phyloP scores from a whole-genome alignment of 37 sponge, comb jelly and placozoan genomes.

The Dysidea cf. avara region DNA sequence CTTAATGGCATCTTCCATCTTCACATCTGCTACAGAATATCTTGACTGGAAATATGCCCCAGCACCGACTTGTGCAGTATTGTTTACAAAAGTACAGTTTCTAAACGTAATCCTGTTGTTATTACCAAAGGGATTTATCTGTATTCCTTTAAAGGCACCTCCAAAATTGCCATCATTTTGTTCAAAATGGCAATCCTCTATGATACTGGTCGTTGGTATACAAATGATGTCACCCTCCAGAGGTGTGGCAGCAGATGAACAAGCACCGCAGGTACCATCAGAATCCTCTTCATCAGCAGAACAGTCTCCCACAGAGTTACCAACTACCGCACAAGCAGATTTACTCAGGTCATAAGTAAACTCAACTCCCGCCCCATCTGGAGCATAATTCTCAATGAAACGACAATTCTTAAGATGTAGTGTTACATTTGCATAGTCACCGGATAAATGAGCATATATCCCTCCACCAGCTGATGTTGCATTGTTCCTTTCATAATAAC shows the following conservation, averaged over 20 bases:
- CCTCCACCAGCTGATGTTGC: conserved; percentile 53
- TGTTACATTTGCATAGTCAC: no score
- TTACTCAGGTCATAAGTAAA: no score
- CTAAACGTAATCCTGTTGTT: background rate
- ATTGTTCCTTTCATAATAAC: conserved; percentile 21
- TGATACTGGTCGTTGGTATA: background rate
- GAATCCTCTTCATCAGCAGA: no score
- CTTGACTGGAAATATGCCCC: conserved; percentile 12
- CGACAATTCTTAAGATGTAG: background rate
- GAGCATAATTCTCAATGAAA: conserved; percentile 4
- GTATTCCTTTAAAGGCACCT: conserved; percentile 19
- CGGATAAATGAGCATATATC: no score
- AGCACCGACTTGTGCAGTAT: conserved; percentile 6
- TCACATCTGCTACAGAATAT: background rate
- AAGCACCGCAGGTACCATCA: no score
- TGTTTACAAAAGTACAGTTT: conserved; percentile 1
- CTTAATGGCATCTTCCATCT: conserved; percentile 1
- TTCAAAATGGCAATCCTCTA: background rate
- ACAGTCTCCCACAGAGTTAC: no score
- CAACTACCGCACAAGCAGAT: no score
- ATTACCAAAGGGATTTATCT: background rate
- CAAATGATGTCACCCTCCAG: no score
- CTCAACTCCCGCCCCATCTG: conserved; percentile 12
- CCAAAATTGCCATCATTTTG: conserved; percentile 24
- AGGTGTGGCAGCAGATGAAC: no score